Base-by-base conservation (phyloP, 2,888 invertebrate genomes). In the Cephus rjabovi region DNA sequence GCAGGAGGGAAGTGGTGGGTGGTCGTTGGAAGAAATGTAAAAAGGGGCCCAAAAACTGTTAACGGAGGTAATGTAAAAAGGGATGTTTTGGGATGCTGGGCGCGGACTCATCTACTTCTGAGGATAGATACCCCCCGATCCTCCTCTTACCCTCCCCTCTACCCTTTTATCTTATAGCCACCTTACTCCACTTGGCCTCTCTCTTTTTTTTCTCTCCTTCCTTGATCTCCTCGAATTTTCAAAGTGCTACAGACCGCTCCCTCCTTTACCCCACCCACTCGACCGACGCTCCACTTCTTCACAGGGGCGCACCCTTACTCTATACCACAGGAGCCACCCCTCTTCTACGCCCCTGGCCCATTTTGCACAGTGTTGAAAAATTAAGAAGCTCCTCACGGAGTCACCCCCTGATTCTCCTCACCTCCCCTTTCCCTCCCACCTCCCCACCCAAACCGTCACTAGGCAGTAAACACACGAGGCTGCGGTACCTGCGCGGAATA, bases 331-430 rank as follows among this genome's bases (percentile, higher is more conserved):
- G 31, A 70, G 35, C 3, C 35, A 35, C 35, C 35, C 35, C 35
- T 35, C 70, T 70, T 11, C 69, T 75, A 30, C 35, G 35, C 76
- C 71, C 71, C 35, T 35, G 35, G 12, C 23, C 3, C 9, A 75
- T 68, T 31, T 11, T 30, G 71, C 77, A 37, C 70, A 33, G 73
- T 69, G 71, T 69, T 79, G 81, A 83, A 86, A 88, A 87, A 89
- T 89, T 88, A 87, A 86, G 86, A 88, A 85, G 79, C 88, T 71
- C 81, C 83, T 86, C 89, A 89, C 89, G 88, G 85, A 85, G 81
- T 76, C 77, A 77, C 79, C 82, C 82, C 81, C 40, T 40, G 2
- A 40, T 40, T 40, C 40, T 15, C 35, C 3, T 35, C 35, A 3
- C 40, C 15, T 15, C 40, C 40, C 40, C 40, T 15, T 35, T 3